Conservation (phyloP, 2,113 vertebrate species). For the Mus spicilegus region DNA sequence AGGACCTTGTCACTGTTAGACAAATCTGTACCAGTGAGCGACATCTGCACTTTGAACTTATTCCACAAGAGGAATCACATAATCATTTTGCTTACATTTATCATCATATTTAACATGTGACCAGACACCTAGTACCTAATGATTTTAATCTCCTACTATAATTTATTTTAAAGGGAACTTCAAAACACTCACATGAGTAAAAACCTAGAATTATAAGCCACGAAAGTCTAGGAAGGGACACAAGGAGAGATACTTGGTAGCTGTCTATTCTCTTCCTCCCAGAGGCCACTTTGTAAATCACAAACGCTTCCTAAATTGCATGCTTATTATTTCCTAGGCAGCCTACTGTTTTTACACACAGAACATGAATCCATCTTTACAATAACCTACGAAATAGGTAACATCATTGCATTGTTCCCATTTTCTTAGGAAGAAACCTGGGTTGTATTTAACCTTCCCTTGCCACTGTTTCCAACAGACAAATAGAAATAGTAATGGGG, state of each 20-base stretch:
- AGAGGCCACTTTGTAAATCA: conserved; percentile 7
- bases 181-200: not conserved
- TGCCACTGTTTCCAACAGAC: conserved; percentile 35
- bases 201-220: not conserved
- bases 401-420: not conserved
- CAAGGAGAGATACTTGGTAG: not conserved
- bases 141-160: not conserved
- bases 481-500: not conserved
- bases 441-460: not conserved
- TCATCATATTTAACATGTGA: conserved; percentile 20
- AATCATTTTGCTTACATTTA: not conserved
- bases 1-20: not conserved
- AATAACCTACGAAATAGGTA: not conserved
- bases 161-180: conserved; percentile 53
- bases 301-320: not conserved
- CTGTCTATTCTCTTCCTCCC: conserved; percentile 20
- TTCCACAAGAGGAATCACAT: not conserved
- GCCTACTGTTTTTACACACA: not conserved
- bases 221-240: conserved; percentile 11
- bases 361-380: conserved; percentile 33
- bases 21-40: not conserved
- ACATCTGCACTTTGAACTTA: not conserved
- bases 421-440: conserved; percentile 37
- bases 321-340: conserved; percentile 12
- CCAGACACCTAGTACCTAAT: not conserved